Conservation (phyloP, 2,113 vertebrate genomes). For the Pao palembangensis region DNA sequence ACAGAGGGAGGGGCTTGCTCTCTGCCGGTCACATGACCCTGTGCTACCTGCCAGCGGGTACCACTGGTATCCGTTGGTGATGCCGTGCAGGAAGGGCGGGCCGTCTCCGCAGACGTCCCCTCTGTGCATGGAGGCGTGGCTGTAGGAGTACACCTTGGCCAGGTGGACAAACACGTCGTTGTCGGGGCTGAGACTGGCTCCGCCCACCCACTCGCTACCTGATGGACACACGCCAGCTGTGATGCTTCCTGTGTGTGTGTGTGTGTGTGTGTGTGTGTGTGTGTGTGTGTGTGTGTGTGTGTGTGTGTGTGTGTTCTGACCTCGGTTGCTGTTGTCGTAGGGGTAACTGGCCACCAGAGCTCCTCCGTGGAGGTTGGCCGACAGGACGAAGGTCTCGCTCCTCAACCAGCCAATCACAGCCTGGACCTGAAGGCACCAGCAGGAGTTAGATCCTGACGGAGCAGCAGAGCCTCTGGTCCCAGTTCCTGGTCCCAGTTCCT, state of each 20-base stretch:
- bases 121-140: conserved; percentile 79
- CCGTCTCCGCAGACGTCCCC: conserved; percentile 68
- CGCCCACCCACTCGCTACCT: conserved; percentile 64
- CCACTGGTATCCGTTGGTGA: conserved; percentile 90
- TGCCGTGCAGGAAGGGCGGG: conserved; percentile 74
- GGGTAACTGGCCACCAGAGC: conserved; percentile 92
- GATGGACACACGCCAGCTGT: background rate
- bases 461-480: background rate
- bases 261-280: no score
- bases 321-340: conserved; percentile 86
- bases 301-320: conserved; percentile 55
- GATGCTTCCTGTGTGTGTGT: no score
- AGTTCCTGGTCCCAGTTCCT: no score
- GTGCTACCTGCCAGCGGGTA: conserved; percentile 83
- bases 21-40: no score
- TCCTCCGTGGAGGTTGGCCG: conserved; percentile 93
- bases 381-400: conserved; percentile 87
- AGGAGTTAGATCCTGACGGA: no score
- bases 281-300: no score
- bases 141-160: conserved; percentile 83
- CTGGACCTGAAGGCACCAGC: conserved; percentile 60
- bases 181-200: conserved; percentile 79
- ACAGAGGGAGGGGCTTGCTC: background rate
- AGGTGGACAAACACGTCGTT: conserved; percentile 89
- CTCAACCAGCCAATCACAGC: conserved; percentile 88